These are phyloP conservation scores for Steromphala cineraria DNA, from an alignment of 2,888 invertebrate genomes.

Conservation along the genomic window DNA sequence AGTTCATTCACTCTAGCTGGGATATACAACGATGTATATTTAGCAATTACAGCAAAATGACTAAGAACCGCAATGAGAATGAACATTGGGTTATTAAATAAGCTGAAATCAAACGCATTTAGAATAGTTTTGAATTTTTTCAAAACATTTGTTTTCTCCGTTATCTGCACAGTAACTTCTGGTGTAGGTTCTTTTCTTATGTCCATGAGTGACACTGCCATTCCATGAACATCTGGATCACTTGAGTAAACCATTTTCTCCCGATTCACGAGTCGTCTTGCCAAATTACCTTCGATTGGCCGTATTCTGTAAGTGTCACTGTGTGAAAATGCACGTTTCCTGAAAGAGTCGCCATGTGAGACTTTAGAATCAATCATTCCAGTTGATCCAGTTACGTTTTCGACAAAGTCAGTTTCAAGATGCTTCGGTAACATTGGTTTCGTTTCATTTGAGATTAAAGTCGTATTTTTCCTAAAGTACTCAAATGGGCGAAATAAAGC, in stretches of 20 bases:
- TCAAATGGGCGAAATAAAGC: neutral
- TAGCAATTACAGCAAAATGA: neutral
- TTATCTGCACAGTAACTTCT: neutral
- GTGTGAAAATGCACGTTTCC: neutral
- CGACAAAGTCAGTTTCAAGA: too few species aligned
- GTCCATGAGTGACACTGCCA: neutral
- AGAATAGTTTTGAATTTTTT: neutral
- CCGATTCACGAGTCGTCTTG: neutral
- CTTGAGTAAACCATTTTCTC: neutral
- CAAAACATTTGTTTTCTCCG: neutral
- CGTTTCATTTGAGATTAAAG: neutral
- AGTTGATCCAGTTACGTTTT: too few species aligned
- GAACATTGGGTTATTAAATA: neutral
- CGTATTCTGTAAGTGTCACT: too few species aligned
- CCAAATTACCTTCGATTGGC: neutral
- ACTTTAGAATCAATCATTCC: too few species aligned
- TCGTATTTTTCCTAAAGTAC: neutral
- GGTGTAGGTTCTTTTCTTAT: neutral
- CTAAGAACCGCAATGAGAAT: neutral
- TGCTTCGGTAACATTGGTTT: neutral
- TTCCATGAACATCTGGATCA: neutral
- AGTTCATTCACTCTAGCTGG: neutral
- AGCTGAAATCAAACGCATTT: neutral
- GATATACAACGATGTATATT: neutral
- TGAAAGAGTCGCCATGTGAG: neutral